Percentiles rank a stretch among this genome's conserved stretches.
These are phyloP conservation scores for Collichthys lucidus DNA, from an alignment of 2,113 vertebrate genomes.

Conservation along the genomic window DNA sequence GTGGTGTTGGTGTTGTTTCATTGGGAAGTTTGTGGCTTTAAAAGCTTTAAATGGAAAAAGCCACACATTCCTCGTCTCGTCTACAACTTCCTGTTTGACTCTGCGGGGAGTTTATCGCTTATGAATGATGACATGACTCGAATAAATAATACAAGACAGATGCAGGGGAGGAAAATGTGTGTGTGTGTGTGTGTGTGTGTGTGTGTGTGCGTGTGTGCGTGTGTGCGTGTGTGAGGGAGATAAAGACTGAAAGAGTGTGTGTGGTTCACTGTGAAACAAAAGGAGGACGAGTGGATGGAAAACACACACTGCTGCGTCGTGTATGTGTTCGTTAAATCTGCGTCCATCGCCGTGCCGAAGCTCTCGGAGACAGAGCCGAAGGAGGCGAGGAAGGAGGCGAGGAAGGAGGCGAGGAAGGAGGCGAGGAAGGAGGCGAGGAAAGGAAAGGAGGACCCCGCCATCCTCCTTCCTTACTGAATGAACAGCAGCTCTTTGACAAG, in stretches of 20 bases:
- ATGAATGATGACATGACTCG: conserved; percentile 58
- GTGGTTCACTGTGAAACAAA: conserved; percentile 37
- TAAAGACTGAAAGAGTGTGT: neutral
- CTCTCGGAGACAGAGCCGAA: conserved; percentile 10
- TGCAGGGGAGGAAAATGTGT: conserved; percentile 4
- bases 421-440: too few relatives aligned
- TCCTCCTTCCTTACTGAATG: conserved; percentile 54
- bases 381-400: conserved; percentile 13
- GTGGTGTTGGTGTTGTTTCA: too few relatives aligned
- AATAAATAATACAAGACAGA: conserved; percentile 64
- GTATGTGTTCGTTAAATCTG: conserved; percentile 54
- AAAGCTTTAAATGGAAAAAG: conserved; percentile 1
- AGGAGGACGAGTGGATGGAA: conserved; percentile 18
- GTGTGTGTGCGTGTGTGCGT: neutral
- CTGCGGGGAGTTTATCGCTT: conserved; percentile 54
- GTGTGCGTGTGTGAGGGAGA: neutral
- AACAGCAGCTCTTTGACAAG: conserved; percentile 74
- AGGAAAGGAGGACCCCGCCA: conserved; percentile 15
- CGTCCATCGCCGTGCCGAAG: conserved; percentile 12
- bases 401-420: too few relatives aligned
- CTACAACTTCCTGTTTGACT: conserved; percentile 50
- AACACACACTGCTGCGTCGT: conserved; percentile 11
- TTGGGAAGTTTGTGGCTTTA: neutral
- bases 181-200: conserved; percentile 11
- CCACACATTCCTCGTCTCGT: conserved; percentile 36